phyloP scores from a whole-genome alignment of 2,797 vertebrate genomes.

The Arrhamphus sclerolepis region DNA sequence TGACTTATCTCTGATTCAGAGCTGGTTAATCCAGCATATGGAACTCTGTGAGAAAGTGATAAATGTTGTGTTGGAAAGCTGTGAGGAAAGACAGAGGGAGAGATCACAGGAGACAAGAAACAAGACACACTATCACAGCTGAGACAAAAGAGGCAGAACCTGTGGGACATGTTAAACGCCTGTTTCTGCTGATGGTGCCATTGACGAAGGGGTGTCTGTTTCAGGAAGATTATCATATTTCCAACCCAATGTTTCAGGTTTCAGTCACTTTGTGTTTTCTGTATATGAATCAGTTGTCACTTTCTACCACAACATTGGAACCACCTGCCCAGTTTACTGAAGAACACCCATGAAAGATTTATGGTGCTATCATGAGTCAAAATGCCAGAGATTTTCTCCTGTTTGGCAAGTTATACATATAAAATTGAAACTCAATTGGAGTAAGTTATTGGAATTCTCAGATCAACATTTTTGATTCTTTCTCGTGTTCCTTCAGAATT shows the following conservation, averaged over 20 bases:
- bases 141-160: constrained; percentile 65
- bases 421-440: neutral
- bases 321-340: too few species aligned
- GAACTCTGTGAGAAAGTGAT: constrained; percentile 54
- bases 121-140: constrained; percentile 51
- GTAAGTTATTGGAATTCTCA: neutral
- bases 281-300: neutral
- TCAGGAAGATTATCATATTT: too few species aligned
- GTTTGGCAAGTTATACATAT: too few species aligned
- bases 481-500: neutral
- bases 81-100: constrained; percentile 50
- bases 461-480: neutral
- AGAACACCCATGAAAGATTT: too few species aligned
- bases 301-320: too few species aligned
- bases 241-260: neutral
- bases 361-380: too few species aligned
- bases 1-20: constrained; percentile 54
- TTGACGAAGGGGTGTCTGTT: constrained; percentile 21
- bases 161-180: constrained; percentile 54
- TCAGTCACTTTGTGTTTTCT: neutral
- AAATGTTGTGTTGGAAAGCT: constrained; percentile 58
- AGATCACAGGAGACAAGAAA: constrained; percentile 71
- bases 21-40: constrained; percentile 57
- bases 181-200: constrained; percentile 34
- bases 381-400: too few species aligned